Evolutionary conservation across 2,888 invertebrate species (phyloP).

Genomic region (Nomada lathburiana): DNA sequence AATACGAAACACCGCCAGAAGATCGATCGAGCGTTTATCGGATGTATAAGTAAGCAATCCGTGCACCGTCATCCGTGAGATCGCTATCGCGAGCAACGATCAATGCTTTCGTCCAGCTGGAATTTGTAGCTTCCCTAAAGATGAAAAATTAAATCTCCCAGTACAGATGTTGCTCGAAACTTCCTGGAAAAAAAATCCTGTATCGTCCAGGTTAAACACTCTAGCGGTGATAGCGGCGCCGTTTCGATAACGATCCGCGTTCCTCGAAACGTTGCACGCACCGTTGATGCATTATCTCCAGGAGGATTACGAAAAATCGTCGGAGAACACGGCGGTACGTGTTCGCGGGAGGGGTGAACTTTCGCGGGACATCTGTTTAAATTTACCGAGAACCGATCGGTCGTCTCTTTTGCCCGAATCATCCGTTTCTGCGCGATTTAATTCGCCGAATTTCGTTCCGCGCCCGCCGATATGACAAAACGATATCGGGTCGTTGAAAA

Average conservation of each 20-base stretch:
- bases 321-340: slow-evolving; percentile 1
- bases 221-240: slow-evolving; percentile 50
- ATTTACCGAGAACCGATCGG: slow-evolving; percentile 30
- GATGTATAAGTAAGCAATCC: too few relatives aligned
- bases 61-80: too few relatives aligned
- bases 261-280: slow-evolving; percentile 44
- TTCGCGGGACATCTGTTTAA: slow-evolving; percentile 40
- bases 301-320: slow-evolving; percentile 29
- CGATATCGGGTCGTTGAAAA: not conserved
- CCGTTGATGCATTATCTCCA: slow-evolving; percentile 39
- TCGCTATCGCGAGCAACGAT: too few relatives aligned
- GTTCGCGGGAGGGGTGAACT: slow-evolving; percentile 8
- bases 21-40: too few relatives aligned
- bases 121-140: too few relatives aligned
- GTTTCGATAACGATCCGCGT: slow-evolving; percentile 51
- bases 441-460: slow-evolving; percentile 2
- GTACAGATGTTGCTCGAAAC: not conserved
- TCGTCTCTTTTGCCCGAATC: not conserved
- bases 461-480: not conserved
- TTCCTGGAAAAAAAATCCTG: not conserved
- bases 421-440: slow-evolving; percentile 15
- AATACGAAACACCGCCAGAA: too few relatives aligned
- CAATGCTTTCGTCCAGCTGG: too few relatives aligned
- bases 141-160: not conserved
- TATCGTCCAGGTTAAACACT: slow-evolving; percentile 59